Percentiles rank a stretch among this genome's conserved stretches.
These are phyloP conservation scores for Campoletis raptor DNA, from an alignment of 2,888 invertebrate genomes.

Conservation along the genomic window DNA sequence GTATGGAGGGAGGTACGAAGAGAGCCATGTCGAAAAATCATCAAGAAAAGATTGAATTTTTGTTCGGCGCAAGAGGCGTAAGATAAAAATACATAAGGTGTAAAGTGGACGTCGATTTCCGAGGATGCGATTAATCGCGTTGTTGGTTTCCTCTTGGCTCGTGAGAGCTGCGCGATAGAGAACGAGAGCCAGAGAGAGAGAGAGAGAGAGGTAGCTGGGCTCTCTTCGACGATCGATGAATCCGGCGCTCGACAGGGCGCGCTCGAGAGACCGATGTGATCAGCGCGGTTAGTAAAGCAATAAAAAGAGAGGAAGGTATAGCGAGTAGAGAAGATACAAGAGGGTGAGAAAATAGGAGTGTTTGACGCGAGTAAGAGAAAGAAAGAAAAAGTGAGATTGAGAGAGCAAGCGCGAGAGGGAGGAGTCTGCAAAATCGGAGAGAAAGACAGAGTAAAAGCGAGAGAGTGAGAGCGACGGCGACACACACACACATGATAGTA, in stretches of 20 bases:
- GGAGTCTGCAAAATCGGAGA: conserved; percentile 5
- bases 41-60: not conserved
- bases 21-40: not conserved
- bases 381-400: conserved; percentile 12
- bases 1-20: not conserved
- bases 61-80: not conserved
- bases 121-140: conserved; percentile 37
- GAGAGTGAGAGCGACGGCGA: conserved; percentile 61
- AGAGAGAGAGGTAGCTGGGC: conserved; percentile 13
- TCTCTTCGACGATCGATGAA: conserved; percentile 67
- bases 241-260: conserved; percentile 68
- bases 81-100: conserved; percentile 12
- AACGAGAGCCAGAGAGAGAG: conserved; percentile 7
- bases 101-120: conserved; percentile 29
- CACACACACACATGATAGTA: conserved; percentile 69
- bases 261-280: conserved; percentile 76
- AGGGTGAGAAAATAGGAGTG: conserved; percentile 70
- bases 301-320: conserved; percentile 52
- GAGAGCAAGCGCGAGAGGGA: conserved; percentile 50
- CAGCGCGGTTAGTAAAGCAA: conserved; percentile 79
- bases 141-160: conserved; percentile 27
- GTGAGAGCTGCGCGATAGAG: not conserved
- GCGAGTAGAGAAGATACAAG: conserved; percentile 71
- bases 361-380: conserved; percentile 29
- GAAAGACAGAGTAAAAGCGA: conserved; percentile 39